Evolutionary conservation across 2,888 invertebrate species (phyloP).

Genomic region (Cryptophagus acutangulus): DNA sequence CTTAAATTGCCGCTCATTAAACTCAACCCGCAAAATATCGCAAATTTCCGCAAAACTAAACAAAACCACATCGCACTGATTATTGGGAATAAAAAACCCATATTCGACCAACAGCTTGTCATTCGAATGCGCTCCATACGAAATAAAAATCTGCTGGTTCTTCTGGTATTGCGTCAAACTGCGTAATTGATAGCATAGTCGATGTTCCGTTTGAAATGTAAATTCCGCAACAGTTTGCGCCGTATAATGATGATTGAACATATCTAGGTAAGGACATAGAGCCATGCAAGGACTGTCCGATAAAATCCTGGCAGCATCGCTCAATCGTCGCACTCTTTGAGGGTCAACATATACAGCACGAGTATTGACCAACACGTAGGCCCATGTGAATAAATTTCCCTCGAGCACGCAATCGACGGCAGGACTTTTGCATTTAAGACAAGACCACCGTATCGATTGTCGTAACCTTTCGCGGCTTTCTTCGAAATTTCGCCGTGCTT

Average conservation of each 20-base stretch:
- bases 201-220: slow-evolving; percentile 22
- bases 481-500: slow-evolving; percentile 51
- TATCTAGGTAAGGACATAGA: slow-evolving; percentile 81
- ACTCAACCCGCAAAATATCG: slow-evolving; percentile 18
- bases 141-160: slow-evolving; percentile 78
- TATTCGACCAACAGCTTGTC: slow-evolving; percentile 78
- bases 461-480: slow-evolving; percentile 44
- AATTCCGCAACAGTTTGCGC: slow-evolving; percentile 53
- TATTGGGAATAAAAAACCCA: slow-evolving; percentile 63
- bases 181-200: slow-evolving; percentile 51
- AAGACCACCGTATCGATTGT: slow-evolving; percentile 44
- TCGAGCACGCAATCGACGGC: slow-evolving; percentile 51
- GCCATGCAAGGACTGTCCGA: slow-evolving; percentile 64
- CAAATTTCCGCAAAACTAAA: slow-evolving; percentile 28
- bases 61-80: slow-evolving; percentile 28
- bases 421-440: too few species aligned
- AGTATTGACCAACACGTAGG: slow-evolving; percentile 80
- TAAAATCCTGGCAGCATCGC: slow-evolving; percentile 37
- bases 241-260: slow-evolving; percentile 77
- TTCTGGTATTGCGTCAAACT: slow-evolving; percentile 54
- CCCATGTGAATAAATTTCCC: slow-evolving; percentile 64
- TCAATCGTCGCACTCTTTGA: slow-evolving; percentile 38
- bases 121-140: slow-evolving; percentile 81
- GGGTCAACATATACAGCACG: slow-evolving; percentile 73
- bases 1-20: slow-evolving; percentile 48